A percentile compares a stretch with the other conserved stretches of the same genome.
Evolutionary conservation across 2,797 vertebrate species (phyloP).

Genomic region (Pseudochirops cupreus): DNA sequence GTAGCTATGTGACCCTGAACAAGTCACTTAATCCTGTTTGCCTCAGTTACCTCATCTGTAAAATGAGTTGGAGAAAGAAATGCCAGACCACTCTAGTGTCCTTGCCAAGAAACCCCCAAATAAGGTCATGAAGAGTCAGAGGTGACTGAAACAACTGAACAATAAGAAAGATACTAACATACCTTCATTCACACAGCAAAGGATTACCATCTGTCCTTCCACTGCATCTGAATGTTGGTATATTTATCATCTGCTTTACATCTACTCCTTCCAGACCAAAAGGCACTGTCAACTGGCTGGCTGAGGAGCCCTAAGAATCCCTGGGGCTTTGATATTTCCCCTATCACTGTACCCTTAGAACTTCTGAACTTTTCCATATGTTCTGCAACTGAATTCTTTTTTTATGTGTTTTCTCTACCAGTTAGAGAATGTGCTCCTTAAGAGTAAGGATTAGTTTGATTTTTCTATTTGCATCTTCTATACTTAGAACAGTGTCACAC

Average conservation of each 20-base stretch:
- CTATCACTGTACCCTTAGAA: neutral
- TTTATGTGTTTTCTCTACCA: too few relatives aligned
- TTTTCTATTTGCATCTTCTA: too few relatives aligned
- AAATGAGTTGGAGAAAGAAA: neutral
- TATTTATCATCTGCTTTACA: neutral
- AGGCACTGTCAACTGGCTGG: neutral
- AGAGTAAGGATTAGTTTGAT: too few relatives aligned
- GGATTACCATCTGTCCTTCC: neutral
- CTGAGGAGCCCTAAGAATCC: neutral
- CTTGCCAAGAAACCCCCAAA: neutral
- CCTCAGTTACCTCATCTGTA: neutral
- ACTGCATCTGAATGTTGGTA: neutral
- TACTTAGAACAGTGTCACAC: too few relatives aligned
- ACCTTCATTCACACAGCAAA: neutral
- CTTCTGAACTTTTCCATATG: neutral
- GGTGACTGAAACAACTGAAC: neutral
- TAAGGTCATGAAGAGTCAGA: neutral
- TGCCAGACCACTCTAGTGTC: neutral
- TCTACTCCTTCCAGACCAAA: neutral
- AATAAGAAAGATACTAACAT: neutral
- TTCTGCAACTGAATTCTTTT: neutral
- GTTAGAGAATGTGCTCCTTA: too few relatives aligned
- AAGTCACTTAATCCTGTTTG: neutral
- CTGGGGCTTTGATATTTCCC: neutral
- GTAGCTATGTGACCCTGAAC: neutral